Base-by-base conservation (phyloP, 1,140 invertebrate genomes). In the Nymphalis io region DNA sequence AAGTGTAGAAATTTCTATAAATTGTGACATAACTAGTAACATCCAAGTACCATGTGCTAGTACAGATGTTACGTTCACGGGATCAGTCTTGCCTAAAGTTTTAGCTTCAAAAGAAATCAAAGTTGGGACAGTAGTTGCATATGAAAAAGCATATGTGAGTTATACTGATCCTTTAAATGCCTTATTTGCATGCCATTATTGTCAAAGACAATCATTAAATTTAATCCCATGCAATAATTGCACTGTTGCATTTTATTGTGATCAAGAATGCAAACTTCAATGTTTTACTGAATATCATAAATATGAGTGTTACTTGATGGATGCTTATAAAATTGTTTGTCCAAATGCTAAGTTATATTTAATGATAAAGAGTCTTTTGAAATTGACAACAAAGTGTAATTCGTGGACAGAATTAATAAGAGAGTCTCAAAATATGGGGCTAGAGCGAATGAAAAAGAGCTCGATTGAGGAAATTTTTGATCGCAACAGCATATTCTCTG, bases 141-240 rank as follows among this genome's bases (percentile, higher is more conserved):
- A 46, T n/a, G 76, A 78, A 67, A 16, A 51, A 55, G 63, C 73
- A 16, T 78, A 63, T 72, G 68, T 73, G 21, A 64, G 62, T n/a
- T 60, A 42, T 12, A 66, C 48, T 40, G 39, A 23, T 3, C 0
- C 0, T 10, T 11, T 42, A 2, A 70, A 72, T 61, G 6, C 4
- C 6, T 18, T 21, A 10, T 21, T 59, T 40, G 33, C 62, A 1
- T 83, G 81, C 21, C 66, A 81, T 58, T 73, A 75, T 44, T 83
- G 81, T 55, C 72, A 78, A 38, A 79, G 72, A 23, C 40, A 63
- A 39, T 13, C 53, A 27, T 72, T 72, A 10, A 76, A 75, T 51
- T 38, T 81, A 51, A 70, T 81, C 23, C 76, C 81, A 2, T 83
- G 81, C 44, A 70, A 78, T 1, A 58, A 16, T n/a, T 83, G 81